Conservation (phyloP, 37 sponge, comb jelly and placozoan species). For the Agelas oroides region DNA sequence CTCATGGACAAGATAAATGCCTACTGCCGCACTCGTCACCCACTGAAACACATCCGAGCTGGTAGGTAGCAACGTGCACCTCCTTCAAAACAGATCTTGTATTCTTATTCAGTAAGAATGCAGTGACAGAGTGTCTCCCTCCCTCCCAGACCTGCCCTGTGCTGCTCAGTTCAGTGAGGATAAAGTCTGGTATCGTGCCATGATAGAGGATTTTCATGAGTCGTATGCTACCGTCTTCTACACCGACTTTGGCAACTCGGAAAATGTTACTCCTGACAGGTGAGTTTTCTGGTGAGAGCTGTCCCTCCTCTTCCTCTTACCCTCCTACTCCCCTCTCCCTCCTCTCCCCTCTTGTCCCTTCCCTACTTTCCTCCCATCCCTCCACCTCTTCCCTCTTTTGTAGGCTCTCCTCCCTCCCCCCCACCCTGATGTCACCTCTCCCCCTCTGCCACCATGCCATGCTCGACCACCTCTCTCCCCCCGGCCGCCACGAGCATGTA, state of each 20-base stretch:
- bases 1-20: neutral
- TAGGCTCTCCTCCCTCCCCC: neutral
- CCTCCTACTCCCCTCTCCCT: neutral
- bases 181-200: conserved; percentile 55
- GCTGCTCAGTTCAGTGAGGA: conserved; percentile 18
- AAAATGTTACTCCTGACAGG: conserved; percentile 11
- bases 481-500: neutral
- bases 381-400: neutral
- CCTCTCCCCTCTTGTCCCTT: neutral
- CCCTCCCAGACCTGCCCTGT: neutral
- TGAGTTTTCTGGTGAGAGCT: neutral
- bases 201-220: neutral
- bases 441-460: neutral
- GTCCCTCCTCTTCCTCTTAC: neutral
- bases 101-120: too few species aligned
- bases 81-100: neutral
- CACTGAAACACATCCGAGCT: neutral
- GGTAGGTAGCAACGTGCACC: neutral
- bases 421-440: neutral
- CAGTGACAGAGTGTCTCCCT: too few species aligned
- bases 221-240: conserved; percentile 18
- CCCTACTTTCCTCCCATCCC: neutral
- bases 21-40: neutral
- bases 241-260: conserved; percentile 57
- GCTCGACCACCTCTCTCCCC: neutral